Evolutionary conservation across 2,797 vertebrate genomes (phyloP), one percentile per base, ranked within the genome.

Genomic region (Rallus crepitans): DNA sequence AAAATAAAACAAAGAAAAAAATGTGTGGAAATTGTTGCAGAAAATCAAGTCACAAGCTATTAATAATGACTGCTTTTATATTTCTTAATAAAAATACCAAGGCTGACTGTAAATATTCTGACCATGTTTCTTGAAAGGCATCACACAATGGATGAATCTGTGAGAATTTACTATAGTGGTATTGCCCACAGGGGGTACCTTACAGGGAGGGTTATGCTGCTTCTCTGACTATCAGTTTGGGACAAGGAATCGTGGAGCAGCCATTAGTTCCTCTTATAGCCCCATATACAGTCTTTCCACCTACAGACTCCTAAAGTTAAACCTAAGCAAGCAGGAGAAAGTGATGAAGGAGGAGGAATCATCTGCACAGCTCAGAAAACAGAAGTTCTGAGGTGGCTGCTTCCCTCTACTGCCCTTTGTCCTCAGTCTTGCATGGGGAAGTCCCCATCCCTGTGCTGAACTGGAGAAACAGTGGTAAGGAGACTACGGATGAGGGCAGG

Each of bases 261-360:
- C 3, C 5, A 5, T 52, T 40, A 21, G 7, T 25, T 78, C 17
- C 30, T 61, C 21, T 75, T 19, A 9, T 21, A 69, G 50, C 5
- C 27, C 10, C 0, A 0, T 6, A 31, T 0, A 3, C 21, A n/a
- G 12, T 45, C 25, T 37, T 13, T 64, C 45, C 17, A 40, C 27
- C 24, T 47, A 47, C 33, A 12, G 0, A 31, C 10, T 82, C 12
- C 19, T 27, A 16, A 8, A 3, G 1, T 28, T 65, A 35, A 31
- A 25, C 15, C 18, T 39, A 12, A 3, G 3, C n/a, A 47, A 45
- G 25, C 7, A 78, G 4, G n/a, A 39, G 24, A 39, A 63, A 9
- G 28, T 24, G 12, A 4, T 31, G 17, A 11, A 52, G 25, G 7
- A 50, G 24, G 6, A 63, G 15, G 13, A 42, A 27, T 9, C 13